Evolutionary conservation across 2,797 vertebrate genomes (phyloP), one percentile per base, ranked within the genome.

Genomic region (Aselliscus stoliczkanus): DNA sequence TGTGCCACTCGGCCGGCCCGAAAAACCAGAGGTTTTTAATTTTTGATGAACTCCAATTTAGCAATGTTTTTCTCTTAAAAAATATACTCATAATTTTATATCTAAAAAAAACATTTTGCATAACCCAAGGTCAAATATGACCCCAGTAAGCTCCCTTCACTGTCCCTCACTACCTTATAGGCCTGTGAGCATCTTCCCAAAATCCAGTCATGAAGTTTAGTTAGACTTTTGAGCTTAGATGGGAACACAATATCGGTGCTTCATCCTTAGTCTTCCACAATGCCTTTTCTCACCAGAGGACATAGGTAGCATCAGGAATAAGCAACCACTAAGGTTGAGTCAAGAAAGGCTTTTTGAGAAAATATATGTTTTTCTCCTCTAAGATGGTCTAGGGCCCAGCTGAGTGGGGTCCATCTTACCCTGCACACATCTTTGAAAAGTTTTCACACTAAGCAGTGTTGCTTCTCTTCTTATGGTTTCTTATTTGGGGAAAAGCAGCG

Each of bases 181-280:
- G 73, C 65, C 23, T 37, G 18, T 72, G 20, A 85, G 31, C 25
- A 20, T 47, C 75, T 20, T 87, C 23, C 67, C 60, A 42, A 62
- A 86, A 47, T 47, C n/a, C 44, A 76, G 67, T 8, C 60, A 7
- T 0, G 13, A 85, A 25, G 5, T 37, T 75, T 29, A 6, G 6
- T 34, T 39, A 34, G n/a, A 13, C 37, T 72, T 85, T 15, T 20
- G 25, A 72, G 37, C 20, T 44, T 18, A 79, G 73, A 47, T 27
- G 77, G n/a, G 37, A 70, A 21, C 23, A 27, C 3, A 0, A 29
- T 7, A n/a, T 54, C 1, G 1, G 31, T 7, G 0, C 47, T 34
- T 37, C 29, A 7, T 5, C 34, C 31, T 73, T 29, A 14, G 21
- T 52, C 34, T 7, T 52, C 56, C 37, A 2, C 73, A 44, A 20